Evolutionary conservation across 1,140 invertebrate genomes (phyloP).

Genomic region (Papilio dardanus): DNA sequence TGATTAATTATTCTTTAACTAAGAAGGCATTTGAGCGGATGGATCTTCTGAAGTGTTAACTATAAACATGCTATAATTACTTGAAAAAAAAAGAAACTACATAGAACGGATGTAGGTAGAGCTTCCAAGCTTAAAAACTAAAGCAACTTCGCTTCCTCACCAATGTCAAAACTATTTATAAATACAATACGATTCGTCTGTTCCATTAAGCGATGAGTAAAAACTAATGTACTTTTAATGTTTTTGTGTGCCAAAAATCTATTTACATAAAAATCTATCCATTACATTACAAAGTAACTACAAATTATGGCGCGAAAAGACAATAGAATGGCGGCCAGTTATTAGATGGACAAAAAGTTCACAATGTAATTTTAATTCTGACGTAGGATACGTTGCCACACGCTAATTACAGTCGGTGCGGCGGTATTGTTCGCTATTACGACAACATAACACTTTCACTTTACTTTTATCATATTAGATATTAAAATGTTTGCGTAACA

Average conservation of each 20-base stretch:
- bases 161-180: not conserved
- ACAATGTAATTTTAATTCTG: slow-evolving; percentile 55
- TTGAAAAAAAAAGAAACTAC: not conserved
- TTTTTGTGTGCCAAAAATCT: slow-evolving; percentile 36
- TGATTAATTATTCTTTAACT: not conserved
- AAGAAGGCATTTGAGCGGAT: not conserved
- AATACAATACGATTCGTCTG: not conserved
- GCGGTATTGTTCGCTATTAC: slow-evolving; percentile 32
- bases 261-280: slow-evolving; percentile 34
- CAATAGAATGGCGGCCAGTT: slow-evolving; percentile 52
- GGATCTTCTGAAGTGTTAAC: not conserved
- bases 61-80: not conserved
- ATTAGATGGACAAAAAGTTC: slow-evolving; percentile 53
- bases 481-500: slow-evolving; percentile 10
- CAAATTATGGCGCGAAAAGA: slow-evolving; percentile 61
- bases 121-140: not conserved
- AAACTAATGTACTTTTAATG: slow-evolving; percentile 78
- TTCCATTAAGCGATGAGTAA: slow-evolving; percentile 56
- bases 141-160: not conserved
- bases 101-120: not conserved
- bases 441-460: slow-evolving; percentile 26
- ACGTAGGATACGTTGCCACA: slow-evolving; percentile 51
- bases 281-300: slow-evolving; percentile 47
- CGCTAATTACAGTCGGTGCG: slow-evolving; percentile 36
- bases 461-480: slow-evolving; percentile 23